Evolutionary conservation across 2,888 invertebrate genomes (phyloP), one percentile per base, ranked within the genome.

Genomic region (Drosophila cyrtoloma): DNA sequence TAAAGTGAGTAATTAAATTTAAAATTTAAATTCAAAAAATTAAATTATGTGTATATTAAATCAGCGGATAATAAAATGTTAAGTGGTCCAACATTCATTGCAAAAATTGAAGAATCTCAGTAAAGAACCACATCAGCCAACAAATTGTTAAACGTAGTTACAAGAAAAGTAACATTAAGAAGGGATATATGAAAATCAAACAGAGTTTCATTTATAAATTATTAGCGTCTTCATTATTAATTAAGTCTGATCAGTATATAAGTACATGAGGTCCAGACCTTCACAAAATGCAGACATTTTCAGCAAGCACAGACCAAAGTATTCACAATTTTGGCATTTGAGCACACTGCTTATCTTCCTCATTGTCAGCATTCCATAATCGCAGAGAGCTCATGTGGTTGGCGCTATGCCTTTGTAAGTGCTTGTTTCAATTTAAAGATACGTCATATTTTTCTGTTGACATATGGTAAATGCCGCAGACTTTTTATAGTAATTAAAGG

Each of bases 391-490:
- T 68, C 51, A 63, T 62, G 56, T 59, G 53, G 30, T 33, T 37
- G 39, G 66, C 52, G 66, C 57, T 44, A 32, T 35, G 9, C 2
- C 10, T 7, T 30, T 26, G n/a, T 7, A 33, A 47, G 26, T 30
- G 39, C 39, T 28, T 22, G 52, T 2, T 59, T 35, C 69, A 42
- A 60, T 26, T 35, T 55, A 30, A 72, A 73, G 69, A 74, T 75
- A 63, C 37, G 62, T 69, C 32, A 63, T 75, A 60, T 78, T 62
- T 57, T 55, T 33, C 61, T 57, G 77, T 63, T 79, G 77, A 78
- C 77, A 79, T 78, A 65, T 79, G 75, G 70, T 66, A 71, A 75
- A 78, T 66, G 47, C 75, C 65, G 51, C 52, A 19, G 51, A 67
- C 47, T 64, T 78, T 68, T 77, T 70, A 59, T 51, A 58, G 67